Evolutionary conservation across 2,797 vertebrate species (phyloP).

Genomic region (Trichosurus vulpecula): DNA sequence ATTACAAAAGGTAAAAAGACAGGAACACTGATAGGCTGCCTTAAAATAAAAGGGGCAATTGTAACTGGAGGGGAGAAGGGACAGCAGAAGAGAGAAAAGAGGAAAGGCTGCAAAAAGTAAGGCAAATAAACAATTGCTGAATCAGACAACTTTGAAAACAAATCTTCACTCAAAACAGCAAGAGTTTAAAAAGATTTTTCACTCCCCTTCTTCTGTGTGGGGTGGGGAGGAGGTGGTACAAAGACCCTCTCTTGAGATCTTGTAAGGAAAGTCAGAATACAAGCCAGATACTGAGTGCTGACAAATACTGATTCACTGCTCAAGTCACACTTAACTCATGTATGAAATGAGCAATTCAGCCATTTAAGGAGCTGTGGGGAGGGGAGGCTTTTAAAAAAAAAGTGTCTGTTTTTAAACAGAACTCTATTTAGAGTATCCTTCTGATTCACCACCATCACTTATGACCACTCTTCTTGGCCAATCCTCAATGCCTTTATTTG

Average conservation of each 20-base stretch:
- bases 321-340: constrained; percentile 82
- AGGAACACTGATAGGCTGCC: background rate
- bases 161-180: constrained; percentile 71
- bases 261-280: constrained; percentile 76
- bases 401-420: constrained; percentile 79
- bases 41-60: background rate
- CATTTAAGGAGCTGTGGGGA: constrained; percentile 57
- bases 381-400: constrained; percentile 57
- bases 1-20: background rate
- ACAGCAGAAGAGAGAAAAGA: no score
- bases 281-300: constrained; percentile 81
- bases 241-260: constrained; percentile 80
- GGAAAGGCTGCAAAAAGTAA: constrained; percentile 34
- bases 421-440: constrained; percentile 72
- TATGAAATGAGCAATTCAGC: constrained; percentile 80
- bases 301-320: constrained; percentile 86
- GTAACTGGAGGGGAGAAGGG: background rate
- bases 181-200: constrained; percentile 74
- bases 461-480: constrained; percentile 74
- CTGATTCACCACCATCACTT: constrained; percentile 82
- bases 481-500: constrained; percentile 76
- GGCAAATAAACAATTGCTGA: constrained; percentile 83
- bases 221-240: constrained; percentile 63
- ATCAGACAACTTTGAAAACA: constrained; percentile 72
- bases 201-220: constrained; percentile 34